Percentiles rank a stretch among this genome's conserved stretches.
phyloP scores from a whole-genome alignment of 2,888 invertebrate species.

The Eilema sororculum region DNA sequence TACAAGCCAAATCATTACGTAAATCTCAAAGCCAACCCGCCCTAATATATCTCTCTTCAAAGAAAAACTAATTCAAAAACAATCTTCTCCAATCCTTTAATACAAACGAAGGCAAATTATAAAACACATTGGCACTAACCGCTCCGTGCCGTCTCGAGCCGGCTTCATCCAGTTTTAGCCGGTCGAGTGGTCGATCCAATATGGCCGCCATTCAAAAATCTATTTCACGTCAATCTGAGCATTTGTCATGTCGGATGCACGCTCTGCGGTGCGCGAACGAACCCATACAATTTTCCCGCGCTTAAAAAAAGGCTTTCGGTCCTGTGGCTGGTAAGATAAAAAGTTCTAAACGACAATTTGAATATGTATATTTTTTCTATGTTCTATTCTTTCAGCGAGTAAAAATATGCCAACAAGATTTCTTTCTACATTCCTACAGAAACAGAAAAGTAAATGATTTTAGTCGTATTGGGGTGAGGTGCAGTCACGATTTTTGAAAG shows the following conservation, averaged over 20 bases:
- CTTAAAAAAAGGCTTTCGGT: conserved; percentile 36
- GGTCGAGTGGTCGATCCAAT: conserved; percentile 67
- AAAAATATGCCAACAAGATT: no score
- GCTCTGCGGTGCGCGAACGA: conserved; percentile 33
- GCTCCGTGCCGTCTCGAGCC: conserved; percentile 47
- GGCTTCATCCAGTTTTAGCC: conserved; percentile 56
- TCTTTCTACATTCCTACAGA: no score
- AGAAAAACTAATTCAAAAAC: conserved; percentile 43
- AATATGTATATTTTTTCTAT: not conserved
- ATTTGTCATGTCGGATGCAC: conserved; percentile 67
- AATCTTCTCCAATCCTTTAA: conserved; percentile 38
- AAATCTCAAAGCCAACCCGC: not conserved
- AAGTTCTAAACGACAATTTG: not conserved
- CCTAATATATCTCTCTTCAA: conserved; percentile 3
- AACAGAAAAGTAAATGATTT: no score
- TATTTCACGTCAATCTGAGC: conserved; percentile 84
- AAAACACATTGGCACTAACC: conserved; percentile 59
- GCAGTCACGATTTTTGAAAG: no score
- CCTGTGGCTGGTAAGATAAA: conserved; percentile 21
- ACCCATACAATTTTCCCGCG: conserved; percentile 40
- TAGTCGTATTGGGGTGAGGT: no score
- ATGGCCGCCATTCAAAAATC: conserved; percentile 76
- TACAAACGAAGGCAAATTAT: conserved; percentile 56
- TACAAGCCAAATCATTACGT: not conserved
- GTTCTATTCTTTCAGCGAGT: not conserved